These are phyloP conservation scores for Archivesica marissinica DNA, from an alignment of 1,140 invertebrate genomes.

Conservation along the genomic window DNA sequence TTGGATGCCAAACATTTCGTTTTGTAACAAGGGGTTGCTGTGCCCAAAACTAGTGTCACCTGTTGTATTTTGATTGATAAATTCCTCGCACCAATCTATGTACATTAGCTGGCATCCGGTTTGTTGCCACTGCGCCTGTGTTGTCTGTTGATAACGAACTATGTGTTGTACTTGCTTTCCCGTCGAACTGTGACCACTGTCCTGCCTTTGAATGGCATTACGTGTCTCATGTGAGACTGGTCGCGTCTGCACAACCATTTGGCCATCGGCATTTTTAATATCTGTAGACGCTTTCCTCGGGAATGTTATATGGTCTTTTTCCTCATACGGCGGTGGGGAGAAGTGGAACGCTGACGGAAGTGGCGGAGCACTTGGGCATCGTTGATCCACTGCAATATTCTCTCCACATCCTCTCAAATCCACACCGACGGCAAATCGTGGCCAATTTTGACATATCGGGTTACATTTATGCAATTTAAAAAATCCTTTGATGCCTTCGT, in stretches of 20 bases:
- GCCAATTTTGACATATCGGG: slow-evolving; percentile 58
- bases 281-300: too few species aligned
- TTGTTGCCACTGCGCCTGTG: background rate
- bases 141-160: background rate
- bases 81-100: slow-evolving; percentile 43
- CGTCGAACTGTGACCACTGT: background rate
- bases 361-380: slow-evolving; percentile 33
- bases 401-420: slow-evolving; percentile 58
- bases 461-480: slow-evolving; percentile 63
- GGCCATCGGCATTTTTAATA: too few species aligned
- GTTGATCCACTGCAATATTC: background rate
- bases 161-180: background rate
- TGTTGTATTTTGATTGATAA: slow-evolving; percentile 33
- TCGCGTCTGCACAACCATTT: background rate
- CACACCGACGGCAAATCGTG: slow-evolving; percentile 48
- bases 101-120: background rate
- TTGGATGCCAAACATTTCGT: slow-evolving; percentile 32
- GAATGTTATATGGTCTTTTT: background rate
- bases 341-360: background rate
- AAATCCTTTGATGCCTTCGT: slow-evolving; percentile 57
- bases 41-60: background rate
- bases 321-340: slow-evolving; percentile 37
- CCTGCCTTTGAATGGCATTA: background rate
- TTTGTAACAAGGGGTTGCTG: slow-evolving; percentile 16
- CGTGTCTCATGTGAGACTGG: background rate